phyloP scores from a whole-genome alignment of 2,888 invertebrate species.

The Dyspetes luteomarginatus region DNA sequence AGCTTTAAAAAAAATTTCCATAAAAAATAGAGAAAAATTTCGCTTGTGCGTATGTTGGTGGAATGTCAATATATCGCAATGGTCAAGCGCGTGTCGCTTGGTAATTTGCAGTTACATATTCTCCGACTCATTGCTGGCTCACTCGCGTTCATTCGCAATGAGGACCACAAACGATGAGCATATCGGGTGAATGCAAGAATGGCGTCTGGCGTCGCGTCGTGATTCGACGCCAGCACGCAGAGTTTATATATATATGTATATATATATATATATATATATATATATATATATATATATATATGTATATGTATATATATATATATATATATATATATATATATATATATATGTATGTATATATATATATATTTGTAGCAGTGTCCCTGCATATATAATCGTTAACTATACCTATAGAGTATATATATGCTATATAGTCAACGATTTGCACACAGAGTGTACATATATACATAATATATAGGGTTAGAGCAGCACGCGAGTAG shows the following conservation, averaged over 20 bases:
- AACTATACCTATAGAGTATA: background rate
- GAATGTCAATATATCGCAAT: no score
- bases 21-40: no score
- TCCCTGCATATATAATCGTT: no score
- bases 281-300: background rate
- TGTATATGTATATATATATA: background rate
- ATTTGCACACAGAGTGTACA: constrained; percentile 59
- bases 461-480: background rate
- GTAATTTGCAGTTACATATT: no score
- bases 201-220: constrained; percentile 54
- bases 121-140: no score
- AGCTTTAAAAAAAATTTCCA: no score
- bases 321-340: background rate
- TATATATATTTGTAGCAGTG: background rate
- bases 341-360: constrained; percentile 18
- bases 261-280: background rate
- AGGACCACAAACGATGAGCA: constrained; percentile 44
- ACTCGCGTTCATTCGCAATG: constrained; percentile 47
- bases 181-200: constrained; percentile 53
- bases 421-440: constrained; percentile 39
- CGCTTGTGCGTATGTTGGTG: no score
- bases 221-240: constrained; percentile 60
- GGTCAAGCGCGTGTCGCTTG: no score
- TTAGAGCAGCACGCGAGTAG: constrained; percentile 64
- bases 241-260: constrained; percentile 9